phyloP scores from a whole-genome alignment of 1,140 invertebrate species.

The Aphis craccivora region DNA sequence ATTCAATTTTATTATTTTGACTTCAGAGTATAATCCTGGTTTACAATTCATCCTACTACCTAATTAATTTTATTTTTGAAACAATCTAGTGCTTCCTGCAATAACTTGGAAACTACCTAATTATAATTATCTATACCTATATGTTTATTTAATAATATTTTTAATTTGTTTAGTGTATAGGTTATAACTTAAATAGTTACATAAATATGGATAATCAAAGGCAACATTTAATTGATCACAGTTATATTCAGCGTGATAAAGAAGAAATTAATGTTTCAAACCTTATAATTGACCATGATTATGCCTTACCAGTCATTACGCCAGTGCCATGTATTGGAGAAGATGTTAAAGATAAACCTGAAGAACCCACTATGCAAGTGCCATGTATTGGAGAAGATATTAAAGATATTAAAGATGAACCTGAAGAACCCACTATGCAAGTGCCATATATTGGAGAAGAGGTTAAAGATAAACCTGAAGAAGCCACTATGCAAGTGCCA shows the following conservation, averaged over 20 bases:
- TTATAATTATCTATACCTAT: background rate
- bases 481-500: background rate
- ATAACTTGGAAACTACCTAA: background rate
- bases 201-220: background rate
- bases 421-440: background rate
- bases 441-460: background rate
- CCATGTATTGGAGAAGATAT: no score
- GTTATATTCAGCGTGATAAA: background rate
- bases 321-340: background rate
- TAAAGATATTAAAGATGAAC: no score
- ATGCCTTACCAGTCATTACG: background rate
- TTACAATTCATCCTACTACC: background rate
- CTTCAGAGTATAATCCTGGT: background rate
- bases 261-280: background rate
- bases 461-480: no score
- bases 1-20: background rate
- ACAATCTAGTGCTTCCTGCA: background rate
- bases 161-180: background rate
- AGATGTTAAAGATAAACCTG: no score
- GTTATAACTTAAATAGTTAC: background rate
- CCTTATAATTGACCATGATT: background rate
- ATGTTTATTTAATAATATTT: background rate
- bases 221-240: background rate
- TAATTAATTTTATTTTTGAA: background rate
- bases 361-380: no score